phyloP scores from a whole-genome alignment of 2,797 vertebrate species.

The Karalla daura region DNA sequence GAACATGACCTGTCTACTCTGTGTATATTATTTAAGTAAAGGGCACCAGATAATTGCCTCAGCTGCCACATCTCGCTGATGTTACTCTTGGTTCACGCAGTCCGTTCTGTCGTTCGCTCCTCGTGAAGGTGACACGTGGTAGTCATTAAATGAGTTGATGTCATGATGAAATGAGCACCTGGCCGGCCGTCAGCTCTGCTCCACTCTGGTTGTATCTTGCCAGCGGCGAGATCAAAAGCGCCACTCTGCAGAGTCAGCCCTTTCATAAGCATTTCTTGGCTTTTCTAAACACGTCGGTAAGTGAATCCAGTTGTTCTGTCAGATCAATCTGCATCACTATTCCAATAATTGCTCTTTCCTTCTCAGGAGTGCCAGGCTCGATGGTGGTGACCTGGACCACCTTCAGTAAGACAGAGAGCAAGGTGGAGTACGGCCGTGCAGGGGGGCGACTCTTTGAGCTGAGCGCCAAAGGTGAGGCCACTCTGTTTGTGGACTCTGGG shows the following conservation, averaged over 20 bases:
- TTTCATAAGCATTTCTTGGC: constrained; percentile 28
- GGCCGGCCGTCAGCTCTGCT: constrained; percentile 31
- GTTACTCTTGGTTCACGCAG: neutral
- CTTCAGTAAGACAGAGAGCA: constrained; percentile 79
- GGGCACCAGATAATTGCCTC: neutral
- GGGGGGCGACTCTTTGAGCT: constrained; percentile 76
- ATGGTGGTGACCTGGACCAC: constrained; percentile 93
- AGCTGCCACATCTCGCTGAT: neutral
- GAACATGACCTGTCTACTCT: neutral
- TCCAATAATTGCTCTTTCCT: constrained; percentile 31
- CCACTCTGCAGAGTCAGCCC: constrained; percentile 19
- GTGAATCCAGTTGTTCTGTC: constrained; percentile 38
- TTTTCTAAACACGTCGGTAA: constrained; percentile 28
- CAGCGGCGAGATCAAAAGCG: constrained; percentile 52
- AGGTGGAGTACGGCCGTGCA: constrained; percentile 84
- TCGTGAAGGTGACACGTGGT: constrained; percentile 46
- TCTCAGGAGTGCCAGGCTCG: constrained; percentile 80
- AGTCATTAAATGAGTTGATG: constrained; percentile 42
- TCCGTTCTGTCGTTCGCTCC: constrained; percentile 13
- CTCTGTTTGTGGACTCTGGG: constrained; percentile 88
- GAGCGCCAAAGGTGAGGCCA: constrained; percentile 71
- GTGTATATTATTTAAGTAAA: constrained; percentile 6
- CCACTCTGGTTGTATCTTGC: constrained; percentile 19
- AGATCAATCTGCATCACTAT: constrained; percentile 13
- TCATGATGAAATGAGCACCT: constrained; percentile 45